Base-by-base conservation (phyloP, 2,888 invertebrate genomes). In the Conomelus anceps region DNA sequence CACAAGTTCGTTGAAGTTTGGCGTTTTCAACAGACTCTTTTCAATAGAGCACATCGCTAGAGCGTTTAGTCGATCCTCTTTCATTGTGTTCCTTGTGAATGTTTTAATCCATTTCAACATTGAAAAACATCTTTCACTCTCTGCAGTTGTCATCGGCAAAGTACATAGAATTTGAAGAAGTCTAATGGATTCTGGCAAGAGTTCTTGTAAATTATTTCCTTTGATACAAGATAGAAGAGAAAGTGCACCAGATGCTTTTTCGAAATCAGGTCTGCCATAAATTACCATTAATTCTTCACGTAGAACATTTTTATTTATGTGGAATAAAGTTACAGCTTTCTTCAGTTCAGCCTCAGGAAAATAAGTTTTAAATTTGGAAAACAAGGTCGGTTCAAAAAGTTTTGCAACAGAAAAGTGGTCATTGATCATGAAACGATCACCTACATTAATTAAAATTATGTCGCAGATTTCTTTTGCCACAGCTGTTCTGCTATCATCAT, bases 391-490 rank as follows among this genome's bases (percentile, higher is more conserved):
- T 84, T 88, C 84, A 26, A 92, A 91, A 87, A 92, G 89, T 63
- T 91, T 90, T 63, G 91, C 90, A 4, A 91, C 91, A 90, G 90
- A 63, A 24, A 92, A 90, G 90, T 92, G 92, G 23, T 91, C 91
- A 23, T 89, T 91, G 89, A 91, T 92, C 88, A 86, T 22, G 90
- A 92, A 92, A 41, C 92, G 90, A 88, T 91, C 91, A 90, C 91
- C 91, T 63, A 91, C 90, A 87, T 91, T 91, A 22, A 88, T 89
- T 22, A 91, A 90, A 88, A 92, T 92, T 34, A 90, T 87, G 90
- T 92, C 92, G 90, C 92, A 92, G 20, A 92, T 91, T 90, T 92
- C 91, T 87, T 91, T 91, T 9, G 92, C 90, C 87, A 88, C 91
- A 22, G 84, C 90, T 20, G 24, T 89, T 84, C 24, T 90, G 22